Conservation (phyloP, 2,113 vertebrate species). For the Bombycilla garrulus region DNA sequence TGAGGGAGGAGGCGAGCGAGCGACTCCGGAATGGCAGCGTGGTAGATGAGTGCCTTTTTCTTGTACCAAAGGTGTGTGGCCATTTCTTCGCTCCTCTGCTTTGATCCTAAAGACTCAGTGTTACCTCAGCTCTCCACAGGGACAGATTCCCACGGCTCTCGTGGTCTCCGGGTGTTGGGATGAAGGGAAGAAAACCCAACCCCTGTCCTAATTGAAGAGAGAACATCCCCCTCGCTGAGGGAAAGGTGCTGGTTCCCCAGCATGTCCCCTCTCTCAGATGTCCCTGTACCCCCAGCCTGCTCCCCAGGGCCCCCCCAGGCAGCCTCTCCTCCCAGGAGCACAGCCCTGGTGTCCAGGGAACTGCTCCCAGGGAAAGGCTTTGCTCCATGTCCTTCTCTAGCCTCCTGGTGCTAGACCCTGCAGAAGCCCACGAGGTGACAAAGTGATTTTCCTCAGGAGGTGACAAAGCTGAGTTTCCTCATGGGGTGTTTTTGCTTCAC, state of each 20-base stretch:
- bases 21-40: constrained; percentile 68
- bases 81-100: constrained; percentile 63
- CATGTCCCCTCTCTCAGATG: neutral
- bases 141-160: constrained; percentile 7
- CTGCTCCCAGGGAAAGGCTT: neutral
- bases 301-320: neutral
- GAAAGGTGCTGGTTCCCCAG: neutral
- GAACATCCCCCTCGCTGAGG: neutral
- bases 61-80: constrained; percentile 89
- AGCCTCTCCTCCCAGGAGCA: neutral
- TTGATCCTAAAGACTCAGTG: constrained; percentile 42
- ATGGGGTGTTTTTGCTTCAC: fast-evolving
- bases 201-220: neutral
- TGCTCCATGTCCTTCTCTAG: neutral
- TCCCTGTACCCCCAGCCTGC: neutral
- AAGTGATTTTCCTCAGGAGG: neutral
- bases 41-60: constrained; percentile 96
- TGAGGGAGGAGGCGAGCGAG: constrained; percentile 58
- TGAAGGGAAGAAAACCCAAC: neutral
- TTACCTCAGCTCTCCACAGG: constrained; percentile 59
- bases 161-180: constrained; percentile 44
- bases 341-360: neutral
- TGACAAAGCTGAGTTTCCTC: neutral
- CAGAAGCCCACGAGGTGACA: neutral
- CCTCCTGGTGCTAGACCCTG: neutral